Evolutionary conservation across 2,888 invertebrate genomes (phyloP).

Genomic region (Exocentrus adspersus): DNA sequence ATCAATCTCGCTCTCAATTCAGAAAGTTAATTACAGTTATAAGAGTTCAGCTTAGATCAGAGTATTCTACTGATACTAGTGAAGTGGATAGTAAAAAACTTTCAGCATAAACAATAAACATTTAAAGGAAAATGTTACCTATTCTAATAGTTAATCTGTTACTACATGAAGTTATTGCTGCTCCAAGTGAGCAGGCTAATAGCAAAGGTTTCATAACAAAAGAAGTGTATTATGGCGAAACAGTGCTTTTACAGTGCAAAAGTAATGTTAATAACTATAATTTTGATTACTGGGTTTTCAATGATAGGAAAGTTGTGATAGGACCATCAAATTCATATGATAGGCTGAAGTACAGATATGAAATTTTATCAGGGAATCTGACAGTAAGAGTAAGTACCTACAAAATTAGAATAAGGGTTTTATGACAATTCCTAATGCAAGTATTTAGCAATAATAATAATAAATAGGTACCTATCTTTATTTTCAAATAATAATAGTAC

Average conservation of each 20-base stretch:
- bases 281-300: slow-evolving; percentile 75
- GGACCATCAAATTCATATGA: slow-evolving; percentile 72
- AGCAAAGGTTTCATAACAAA: slow-evolving; percentile 9
- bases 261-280: slow-evolving; percentile 74
- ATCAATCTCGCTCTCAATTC: slow-evolving; percentile 10
- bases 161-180: slow-evolving; percentile 12
- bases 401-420: too few species aligned
- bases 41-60: not conserved
- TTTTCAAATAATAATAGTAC: too few species aligned
- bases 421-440: too few species aligned
- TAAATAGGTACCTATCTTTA: too few species aligned
- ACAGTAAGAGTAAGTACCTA: slow-evolving; percentile 73
- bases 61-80: not conserved
- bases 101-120: not conserved
- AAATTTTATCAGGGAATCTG: slow-evolving; percentile 74
- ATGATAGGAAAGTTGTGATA: slow-evolving; percentile 66
- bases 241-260: slow-evolving; percentile 70
- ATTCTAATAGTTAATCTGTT: slow-evolving; percentile 8
- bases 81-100: not conserved
- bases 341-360: slow-evolving; percentile 73
- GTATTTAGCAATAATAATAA: too few species aligned
- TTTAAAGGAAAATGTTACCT: too few species aligned
- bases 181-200: not conserved
- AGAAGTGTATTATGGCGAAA: slow-evolving; percentile 70
- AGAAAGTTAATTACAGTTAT: not conserved